These are phyloP conservation scores for Ceyx cyanopectus DNA, from an alignment of 2,113 vertebrate species.

Conservation along the genomic window DNA sequence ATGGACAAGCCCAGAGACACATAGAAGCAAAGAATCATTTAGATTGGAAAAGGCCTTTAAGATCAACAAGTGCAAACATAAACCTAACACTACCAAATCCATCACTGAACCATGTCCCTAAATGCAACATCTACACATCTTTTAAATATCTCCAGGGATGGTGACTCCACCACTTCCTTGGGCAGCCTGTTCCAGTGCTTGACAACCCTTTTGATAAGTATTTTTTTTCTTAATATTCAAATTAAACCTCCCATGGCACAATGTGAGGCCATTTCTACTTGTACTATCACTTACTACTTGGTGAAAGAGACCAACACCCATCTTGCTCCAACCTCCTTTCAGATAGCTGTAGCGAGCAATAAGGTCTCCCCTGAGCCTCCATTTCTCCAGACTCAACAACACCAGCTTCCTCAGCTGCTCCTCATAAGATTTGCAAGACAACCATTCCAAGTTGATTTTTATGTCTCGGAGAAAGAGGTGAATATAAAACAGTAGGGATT, in stretches of 20 bases:
- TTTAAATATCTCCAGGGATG: not conserved
- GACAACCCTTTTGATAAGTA: not conserved
- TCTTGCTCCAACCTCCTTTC: not conserved
- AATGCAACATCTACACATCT: accelerated
- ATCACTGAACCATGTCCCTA: not conserved
- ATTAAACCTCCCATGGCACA: not conserved
- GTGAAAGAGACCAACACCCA: not conserved
- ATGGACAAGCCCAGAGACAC: not conserved
- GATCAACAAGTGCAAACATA: not conserved
- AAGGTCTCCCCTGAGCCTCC: not conserved
- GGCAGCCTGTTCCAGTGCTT: not conserved
- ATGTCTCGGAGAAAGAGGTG: not conserved
- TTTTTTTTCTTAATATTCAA: not conserved
- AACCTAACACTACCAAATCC: not conserved
- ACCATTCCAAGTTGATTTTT: not conserved
- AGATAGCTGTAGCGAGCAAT: not conserved
- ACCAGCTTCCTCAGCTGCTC: not conserved
- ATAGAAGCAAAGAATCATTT: not conserved
- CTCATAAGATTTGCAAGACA: not conserved
- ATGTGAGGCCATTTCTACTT: not conserved
- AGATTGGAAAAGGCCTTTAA: not conserved
- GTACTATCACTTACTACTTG: not conserved
- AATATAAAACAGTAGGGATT: not conserved
- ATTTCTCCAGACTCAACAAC: not conserved
- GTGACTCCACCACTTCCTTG: not conserved